These are phyloP conservation scores for Lacerta agilis DNA, from an alignment of 2,797 vertebrate genomes.

Conservation along the genomic window DNA sequence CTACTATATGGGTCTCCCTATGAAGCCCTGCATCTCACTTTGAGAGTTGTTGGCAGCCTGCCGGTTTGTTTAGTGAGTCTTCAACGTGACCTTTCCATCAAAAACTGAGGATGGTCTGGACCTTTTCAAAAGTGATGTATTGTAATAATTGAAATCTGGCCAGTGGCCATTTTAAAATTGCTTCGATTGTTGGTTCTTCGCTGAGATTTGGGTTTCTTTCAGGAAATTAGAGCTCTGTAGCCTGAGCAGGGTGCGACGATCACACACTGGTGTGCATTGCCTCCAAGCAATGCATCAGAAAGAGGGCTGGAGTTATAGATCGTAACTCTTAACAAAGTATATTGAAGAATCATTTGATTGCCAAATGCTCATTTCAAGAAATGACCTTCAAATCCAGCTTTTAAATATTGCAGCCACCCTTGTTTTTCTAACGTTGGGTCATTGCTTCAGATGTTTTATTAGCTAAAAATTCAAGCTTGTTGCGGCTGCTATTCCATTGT, in stretches of 20 bases:
- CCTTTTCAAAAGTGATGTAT: conserved; percentile 13
- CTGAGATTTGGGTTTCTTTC: background rate
- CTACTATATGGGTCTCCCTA: background rate
- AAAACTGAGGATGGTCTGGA: conserved; percentile 35
- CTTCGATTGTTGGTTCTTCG: conserved; percentile 25
- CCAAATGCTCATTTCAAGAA: background rate
- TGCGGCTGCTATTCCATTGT: no score
- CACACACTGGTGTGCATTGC: background rate
- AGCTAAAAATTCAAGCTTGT: no score
- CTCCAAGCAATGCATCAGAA: background rate
- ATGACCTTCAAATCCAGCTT: conserved; percentile 1
- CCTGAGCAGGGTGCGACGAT: background rate
- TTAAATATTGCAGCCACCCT: conserved; percentile 9
- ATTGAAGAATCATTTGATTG: conserved; percentile 17
- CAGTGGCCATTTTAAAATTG: conserved; percentile 12
- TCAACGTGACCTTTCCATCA: conserved; percentile 9
- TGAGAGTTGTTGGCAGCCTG: background rate
- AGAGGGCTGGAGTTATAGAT: background rate
- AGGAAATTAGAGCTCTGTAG: background rate
- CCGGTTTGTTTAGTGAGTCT: background rate
- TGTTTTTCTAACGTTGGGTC: background rate
- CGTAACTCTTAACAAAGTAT: background rate
- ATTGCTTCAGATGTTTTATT: background rate
- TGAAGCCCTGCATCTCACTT: background rate
- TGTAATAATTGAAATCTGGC: conserved; percentile 35